These are phyloP conservation scores for Kryptopterus vitreolus DNA, from an alignment of 2,797 vertebrate species.

Conservation along the genomic window DNA sequence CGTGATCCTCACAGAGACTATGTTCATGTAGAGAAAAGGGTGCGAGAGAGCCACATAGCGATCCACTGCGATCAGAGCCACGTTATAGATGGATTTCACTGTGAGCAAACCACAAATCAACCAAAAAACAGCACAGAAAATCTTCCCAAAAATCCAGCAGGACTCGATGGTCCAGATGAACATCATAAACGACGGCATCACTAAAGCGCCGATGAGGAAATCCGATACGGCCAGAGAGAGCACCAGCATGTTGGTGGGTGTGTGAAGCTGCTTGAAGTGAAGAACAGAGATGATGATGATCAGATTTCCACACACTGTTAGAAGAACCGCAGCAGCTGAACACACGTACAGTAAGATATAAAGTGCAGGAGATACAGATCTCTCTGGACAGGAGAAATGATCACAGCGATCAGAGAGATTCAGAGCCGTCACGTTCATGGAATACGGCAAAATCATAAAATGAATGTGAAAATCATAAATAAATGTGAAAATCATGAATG, in stretches of 20 bases:
- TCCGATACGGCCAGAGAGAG: not conserved
- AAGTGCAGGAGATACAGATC: constrained; percentile 8
- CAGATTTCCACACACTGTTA: not conserved
- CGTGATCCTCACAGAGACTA: not conserved
- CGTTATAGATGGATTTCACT: not conserved
- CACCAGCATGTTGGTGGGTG: constrained; percentile 46
- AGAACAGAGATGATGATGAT: not conserved
- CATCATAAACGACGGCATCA: not conserved
- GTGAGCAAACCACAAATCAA: not conserved
- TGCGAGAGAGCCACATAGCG: constrained; percentile 7
- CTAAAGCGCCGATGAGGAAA: not conserved
- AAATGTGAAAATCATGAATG: no score
- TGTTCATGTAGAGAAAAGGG: not conserved
- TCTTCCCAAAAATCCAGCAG: constrained; percentile 37
- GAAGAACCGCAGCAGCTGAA: no score
- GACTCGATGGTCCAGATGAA: constrained; percentile 27
- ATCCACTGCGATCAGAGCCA: constrained; percentile 28
- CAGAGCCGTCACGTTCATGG: constrained; percentile 33
- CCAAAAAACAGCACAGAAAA: constrained; percentile 14
- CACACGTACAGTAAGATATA: no score
- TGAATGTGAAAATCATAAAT: no score
- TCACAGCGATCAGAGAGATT: constrained; percentile 25
- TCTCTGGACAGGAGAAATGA: constrained; percentile 40
- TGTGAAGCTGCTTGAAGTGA: not conserved
- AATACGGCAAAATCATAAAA: no score